phyloP scores from a whole-genome alignment of 2,888 invertebrate species.

The Parnassius mnemosyne region DNA sequence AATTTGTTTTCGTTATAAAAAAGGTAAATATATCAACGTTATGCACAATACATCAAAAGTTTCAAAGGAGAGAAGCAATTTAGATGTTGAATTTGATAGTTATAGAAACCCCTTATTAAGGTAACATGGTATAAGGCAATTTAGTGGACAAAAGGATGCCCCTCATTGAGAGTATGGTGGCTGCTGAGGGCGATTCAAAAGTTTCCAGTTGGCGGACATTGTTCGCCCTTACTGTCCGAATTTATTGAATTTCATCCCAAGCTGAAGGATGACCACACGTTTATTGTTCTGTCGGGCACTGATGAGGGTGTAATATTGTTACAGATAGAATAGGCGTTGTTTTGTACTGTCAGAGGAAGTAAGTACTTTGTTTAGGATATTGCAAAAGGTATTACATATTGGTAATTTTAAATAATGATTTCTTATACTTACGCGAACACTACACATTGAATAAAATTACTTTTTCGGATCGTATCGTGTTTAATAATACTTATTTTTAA shows the following conservation, averaged over 20 bases:
- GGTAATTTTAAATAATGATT: no score
- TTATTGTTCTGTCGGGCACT: constrained; percentile 65
- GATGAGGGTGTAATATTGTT: constrained; percentile 59
- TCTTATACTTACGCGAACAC: no score
- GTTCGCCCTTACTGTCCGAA: constrained; percentile 56
- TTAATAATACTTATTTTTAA: no score
- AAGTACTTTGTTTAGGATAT: neutral
- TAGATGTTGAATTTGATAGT: constrained; percentile 68
- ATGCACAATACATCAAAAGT: constrained; percentile 71
- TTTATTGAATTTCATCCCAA: constrained; percentile 71
- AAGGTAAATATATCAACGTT: constrained; percentile 45
- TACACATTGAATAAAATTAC: no score
- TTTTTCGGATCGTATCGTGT: no score
- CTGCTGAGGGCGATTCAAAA: constrained; percentile 70
- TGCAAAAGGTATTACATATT: neutral
- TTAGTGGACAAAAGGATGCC: constrained; percentile 74
- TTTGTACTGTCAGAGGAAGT: neutral
- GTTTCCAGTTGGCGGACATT: constrained; percentile 65
- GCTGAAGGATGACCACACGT: constrained; percentile 67
- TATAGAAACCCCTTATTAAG: constrained; percentile 69
- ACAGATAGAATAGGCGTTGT: constrained; percentile 41
- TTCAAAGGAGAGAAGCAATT: constrained; percentile 62
- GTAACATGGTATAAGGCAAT: constrained; percentile 71
- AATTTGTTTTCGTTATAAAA: constrained; percentile 43
- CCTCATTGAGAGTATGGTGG: constrained; percentile 44